Evolutionary conservation across 2,113 vertebrate genomes (phyloP).

Genomic region (Struthidea cinerea): DNA sequence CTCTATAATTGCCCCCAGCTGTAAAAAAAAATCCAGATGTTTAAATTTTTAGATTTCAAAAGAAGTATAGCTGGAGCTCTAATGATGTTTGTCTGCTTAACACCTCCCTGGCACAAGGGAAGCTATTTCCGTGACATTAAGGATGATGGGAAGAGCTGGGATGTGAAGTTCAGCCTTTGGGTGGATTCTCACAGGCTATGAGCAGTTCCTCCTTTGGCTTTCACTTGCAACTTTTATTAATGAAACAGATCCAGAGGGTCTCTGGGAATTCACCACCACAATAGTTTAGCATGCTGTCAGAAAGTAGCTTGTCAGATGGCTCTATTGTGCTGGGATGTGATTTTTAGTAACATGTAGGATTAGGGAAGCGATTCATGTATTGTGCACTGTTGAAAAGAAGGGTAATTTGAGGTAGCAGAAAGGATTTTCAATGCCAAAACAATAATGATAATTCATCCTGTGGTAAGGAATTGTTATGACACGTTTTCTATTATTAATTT

Average conservation of each 20-base stretch:
- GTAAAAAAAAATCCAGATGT: constrained; percentile 18
- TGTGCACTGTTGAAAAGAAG: constrained; percentile 53
- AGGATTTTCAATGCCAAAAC: constrained; percentile 62
- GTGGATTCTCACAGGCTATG: neutral
- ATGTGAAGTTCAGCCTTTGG: neutral
- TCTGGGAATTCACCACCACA: constrained; percentile 24
- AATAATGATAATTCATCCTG: constrained; percentile 64
- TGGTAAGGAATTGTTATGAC: constrained; percentile 68
- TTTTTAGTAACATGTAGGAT: constrained; percentile 53
- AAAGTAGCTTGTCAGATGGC: constrained; percentile 48
- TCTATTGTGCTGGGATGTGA: constrained; percentile 39
- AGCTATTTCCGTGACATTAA: neutral
- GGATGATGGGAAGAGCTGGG: neutral
- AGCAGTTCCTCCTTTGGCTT: neutral
- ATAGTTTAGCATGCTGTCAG: constrained; percentile 30
- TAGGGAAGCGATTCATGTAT: constrained; percentile 60
- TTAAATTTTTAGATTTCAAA: constrained; percentile 5
- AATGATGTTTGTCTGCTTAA: neutral
- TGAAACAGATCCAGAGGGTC: constrained; percentile 38
- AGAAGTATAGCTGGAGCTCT: neutral
- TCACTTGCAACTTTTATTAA: constrained; percentile 38
- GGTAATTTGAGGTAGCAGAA: constrained; percentile 60
- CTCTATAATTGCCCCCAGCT: neutral
- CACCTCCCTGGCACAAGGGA: neutral
- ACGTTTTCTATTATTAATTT: constrained; percentile 65